Evolutionary conservation across 2,113 vertebrate genomes (phyloP).

Genomic region (Takifugu flavidus): DNA sequence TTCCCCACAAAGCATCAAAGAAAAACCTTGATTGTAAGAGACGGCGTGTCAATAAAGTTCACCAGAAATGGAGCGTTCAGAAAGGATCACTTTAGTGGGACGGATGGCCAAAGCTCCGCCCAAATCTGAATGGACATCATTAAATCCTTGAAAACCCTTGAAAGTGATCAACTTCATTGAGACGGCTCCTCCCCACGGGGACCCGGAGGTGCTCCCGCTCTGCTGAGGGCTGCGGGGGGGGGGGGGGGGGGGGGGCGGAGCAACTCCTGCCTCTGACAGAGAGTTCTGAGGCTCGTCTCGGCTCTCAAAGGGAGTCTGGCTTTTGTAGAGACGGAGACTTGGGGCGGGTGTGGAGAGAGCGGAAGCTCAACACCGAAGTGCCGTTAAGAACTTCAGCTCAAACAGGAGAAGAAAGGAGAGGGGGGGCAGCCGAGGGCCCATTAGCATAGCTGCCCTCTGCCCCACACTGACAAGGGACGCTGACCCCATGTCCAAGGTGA

Average conservation of each 20-base stretch:
- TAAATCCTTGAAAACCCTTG: too few species aligned
- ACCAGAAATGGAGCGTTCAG: too few species aligned
- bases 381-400: constrained; percentile 55
- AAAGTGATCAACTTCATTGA: too few species aligned
- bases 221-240: constrained; percentile 28
- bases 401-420: constrained; percentile 23
- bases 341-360: constrained; percentile 30
- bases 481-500: constrained; percentile 64
- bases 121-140: too few species aligned
- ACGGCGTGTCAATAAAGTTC: too few species aligned
- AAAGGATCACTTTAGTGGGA: too few species aligned
- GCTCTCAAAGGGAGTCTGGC: constrained; percentile 38
- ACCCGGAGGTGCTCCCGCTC: constrained; percentile 26
- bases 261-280: constrained; percentile 37
- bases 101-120: too few species aligned
- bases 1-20: too few species aligned
- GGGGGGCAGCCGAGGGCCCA: constrained; percentile 38
- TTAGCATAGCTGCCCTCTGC: constrained; percentile 62
- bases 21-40: too few species aligned
- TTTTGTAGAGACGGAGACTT: constrained; percentile 39
- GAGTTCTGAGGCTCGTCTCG: constrained; percentile 22
- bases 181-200: too few species aligned
- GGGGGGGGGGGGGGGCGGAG: too few species aligned
- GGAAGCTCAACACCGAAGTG: constrained; percentile 16
- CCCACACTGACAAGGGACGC: constrained; percentile 69